A percentile compares a stretch with the other conserved stretches of the same genome.
These are phyloP conservation scores for Strix aluco DNA, from an alignment of 2,113 vertebrate species.

Conservation along the genomic window DNA sequence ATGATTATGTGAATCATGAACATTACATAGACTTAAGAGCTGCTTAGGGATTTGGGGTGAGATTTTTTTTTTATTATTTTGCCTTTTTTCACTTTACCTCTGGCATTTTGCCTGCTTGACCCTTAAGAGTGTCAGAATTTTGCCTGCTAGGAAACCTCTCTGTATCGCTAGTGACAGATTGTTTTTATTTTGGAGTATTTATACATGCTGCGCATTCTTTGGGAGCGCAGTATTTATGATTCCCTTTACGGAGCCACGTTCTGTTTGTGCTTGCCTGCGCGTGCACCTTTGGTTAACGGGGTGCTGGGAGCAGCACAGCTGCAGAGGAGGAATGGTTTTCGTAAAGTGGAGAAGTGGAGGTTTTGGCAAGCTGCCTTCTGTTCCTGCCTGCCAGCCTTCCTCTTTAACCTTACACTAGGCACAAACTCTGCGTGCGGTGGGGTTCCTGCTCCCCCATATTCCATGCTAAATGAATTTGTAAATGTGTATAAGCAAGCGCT, in stretches of 20 bases:
- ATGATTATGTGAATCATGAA: neutral
- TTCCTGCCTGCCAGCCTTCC: neutral
- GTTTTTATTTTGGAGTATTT: slow-evolving; percentile 27
- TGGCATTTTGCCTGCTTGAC: neutral
- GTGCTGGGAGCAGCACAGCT: accelerated
- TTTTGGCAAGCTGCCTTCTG: neutral
- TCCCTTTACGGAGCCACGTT: neutral
- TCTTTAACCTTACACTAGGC: neutral
- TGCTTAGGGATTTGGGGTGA: neutral
- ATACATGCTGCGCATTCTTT: slow-evolving; percentile 5
- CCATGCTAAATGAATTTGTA: neutral
- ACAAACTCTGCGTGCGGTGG: neutral
- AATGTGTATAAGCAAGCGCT: accelerated
- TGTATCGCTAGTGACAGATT: neutral
- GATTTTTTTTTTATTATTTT: neutral
- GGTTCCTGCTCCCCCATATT: neutral
- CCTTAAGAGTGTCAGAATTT: neutral
- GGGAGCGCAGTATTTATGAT: neutral
- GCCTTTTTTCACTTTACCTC: neutral
- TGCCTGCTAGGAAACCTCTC: neutral
- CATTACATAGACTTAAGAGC: neutral
- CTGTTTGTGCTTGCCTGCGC: neutral
- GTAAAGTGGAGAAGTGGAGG: neutral
- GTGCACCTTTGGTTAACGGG: neutral
- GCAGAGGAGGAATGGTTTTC: neutral